Evolutionary conservation across 1,140 invertebrate genomes (phyloP), one percentile per base, ranked within the genome.

Genomic region (Drosophila pectinifera): DNA sequence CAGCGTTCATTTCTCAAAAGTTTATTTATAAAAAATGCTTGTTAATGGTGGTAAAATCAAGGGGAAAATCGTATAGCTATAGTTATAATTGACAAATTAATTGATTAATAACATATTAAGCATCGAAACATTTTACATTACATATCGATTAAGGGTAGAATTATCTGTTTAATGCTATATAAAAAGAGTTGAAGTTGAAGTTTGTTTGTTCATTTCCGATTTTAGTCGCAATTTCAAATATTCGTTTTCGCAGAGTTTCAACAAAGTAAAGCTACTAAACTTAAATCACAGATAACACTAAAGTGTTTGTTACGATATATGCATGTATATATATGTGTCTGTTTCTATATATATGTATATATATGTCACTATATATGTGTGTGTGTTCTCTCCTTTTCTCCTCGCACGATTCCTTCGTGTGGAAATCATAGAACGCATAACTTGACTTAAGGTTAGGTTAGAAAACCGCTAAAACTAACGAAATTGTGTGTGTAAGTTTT

Each of bases 271-370:
- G 77, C 82, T 91, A 91, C 83, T 88, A 91, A 91, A 91, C 88
- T 91, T 91, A 91, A 91, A 91, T 91, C 88, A 91, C 88, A 91
- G 88, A 91, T 91, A 88, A 88, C 88, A 91, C 88, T 91, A 91
- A 88, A 54, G 82, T 88, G 79, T 91, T 90, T 82, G 78, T 90
- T 86, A 90, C 86, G 77, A 82, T 76, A 85, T 80, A 74, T 79
- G 48, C 64, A 63, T 69, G 41, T 75, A 67, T 70, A 43, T 62
- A 59, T 72, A 45, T 73, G 48, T 81, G 53, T 72, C 65, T 72
- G 64, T 36, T 48, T 46, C 51, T 45, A 68, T 80, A 62, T 79
- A 43, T 61, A 57, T 70, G 28, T 68, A 56, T 78, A 58, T 69
- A 62, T 64, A 68, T 51, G 56, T 46, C 65, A 55, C 70, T 80